Percentiles rank a stretch among this genome's conserved stretches.
These are phyloP conservation scores for Caenorhabditis becei DNA, from an alignment of 2,888 invertebrate genomes.

Conservation along the genomic window DNA sequence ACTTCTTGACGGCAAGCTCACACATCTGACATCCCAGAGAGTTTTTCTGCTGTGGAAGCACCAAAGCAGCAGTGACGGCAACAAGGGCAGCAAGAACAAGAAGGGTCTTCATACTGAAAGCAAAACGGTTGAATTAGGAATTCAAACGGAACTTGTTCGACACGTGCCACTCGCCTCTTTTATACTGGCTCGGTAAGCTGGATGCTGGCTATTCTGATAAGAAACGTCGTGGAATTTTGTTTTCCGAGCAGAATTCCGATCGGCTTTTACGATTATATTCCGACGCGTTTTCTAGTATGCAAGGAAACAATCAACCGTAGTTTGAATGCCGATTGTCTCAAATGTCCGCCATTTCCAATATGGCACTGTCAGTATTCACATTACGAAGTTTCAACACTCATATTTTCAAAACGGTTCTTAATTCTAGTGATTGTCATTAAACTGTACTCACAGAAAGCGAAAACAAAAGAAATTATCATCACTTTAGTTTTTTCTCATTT, in stretches of 20 bases:
- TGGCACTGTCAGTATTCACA: no score
- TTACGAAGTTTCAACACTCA: no score
- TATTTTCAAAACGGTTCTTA: no score
- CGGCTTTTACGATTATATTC: background rate
- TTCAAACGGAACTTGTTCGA: background rate
- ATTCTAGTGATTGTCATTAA: no score
- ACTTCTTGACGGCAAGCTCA: slow-evolving; percentile 63
- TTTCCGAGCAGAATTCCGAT: slow-evolving; percentile 18
- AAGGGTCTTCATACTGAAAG: slow-evolving; percentile 57
- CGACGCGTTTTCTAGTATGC: background rate
- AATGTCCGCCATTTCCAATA: no score
- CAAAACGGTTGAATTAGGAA: background rate
- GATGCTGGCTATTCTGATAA: slow-evolving; percentile 28
- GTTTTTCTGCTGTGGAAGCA: slow-evolving; percentile 51
- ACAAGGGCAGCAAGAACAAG: slow-evolving; percentile 53
- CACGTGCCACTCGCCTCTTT: background rate
- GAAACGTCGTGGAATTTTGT: slow-evolving; percentile 11
- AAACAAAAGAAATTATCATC: no score
- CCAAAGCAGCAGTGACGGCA: slow-evolving; percentile 53
- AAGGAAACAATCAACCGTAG: no score
- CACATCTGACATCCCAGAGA: slow-evolving; percentile 66
- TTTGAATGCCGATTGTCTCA: no score
- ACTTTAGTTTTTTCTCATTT: no score
- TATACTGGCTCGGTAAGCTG: background rate
- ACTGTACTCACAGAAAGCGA: no score